Percentiles rank a stretch among this genome's conserved stretches.
phyloP scores from a whole-genome alignment of 2,888 invertebrate genomes.

The Calliphora vomitoria region DNA sequence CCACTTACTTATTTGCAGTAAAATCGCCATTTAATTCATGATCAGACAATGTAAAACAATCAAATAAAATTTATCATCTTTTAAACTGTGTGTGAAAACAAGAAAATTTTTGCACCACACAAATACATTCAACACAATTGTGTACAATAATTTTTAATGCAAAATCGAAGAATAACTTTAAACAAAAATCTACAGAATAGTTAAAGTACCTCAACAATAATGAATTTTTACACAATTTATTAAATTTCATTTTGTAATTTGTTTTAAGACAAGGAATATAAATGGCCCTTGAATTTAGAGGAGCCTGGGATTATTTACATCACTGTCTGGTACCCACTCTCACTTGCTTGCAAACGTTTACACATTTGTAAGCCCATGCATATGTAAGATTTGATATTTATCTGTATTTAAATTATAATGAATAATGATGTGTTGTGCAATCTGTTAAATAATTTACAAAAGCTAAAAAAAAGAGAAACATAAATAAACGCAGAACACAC shows the following conservation, averaged over 20 bases:
- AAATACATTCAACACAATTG: conserved; percentile 27
- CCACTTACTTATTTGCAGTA: conserved; percentile 14
- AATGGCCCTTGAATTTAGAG: background rate
- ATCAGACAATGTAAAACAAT: conserved; percentile 56
- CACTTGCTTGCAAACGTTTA: background rate
- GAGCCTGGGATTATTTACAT: background rate
- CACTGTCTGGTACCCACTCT: background rate
- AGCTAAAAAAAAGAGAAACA: background rate
- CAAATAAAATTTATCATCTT: conserved; percentile 60
- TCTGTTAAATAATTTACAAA: conserved; percentile 50
- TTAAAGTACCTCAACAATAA: too few species aligned
- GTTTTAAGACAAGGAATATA: background rate
- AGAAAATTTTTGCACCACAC: conserved; percentile 30
- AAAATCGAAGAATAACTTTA: too few species aligned
- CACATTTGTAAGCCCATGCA: background rate
- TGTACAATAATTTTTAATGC: background rate
- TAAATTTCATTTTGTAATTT: too few species aligned
- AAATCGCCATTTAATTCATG: conserved; percentile 40
- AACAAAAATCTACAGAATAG: too few species aligned
- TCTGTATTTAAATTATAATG: conserved; percentile 58
- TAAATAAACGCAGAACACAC: background rate
- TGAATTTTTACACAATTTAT: too few species aligned
- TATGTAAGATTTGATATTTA: conserved; percentile 22
- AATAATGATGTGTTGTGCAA: conserved; percentile 59
- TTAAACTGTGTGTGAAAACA: conserved; percentile 40